Percentiles rank a stretch among this genome's conserved stretches.
Evolutionary conservation across 1,140 invertebrate species (phyloP).

Genomic region (Zaprionus ghesquierei): DNA sequence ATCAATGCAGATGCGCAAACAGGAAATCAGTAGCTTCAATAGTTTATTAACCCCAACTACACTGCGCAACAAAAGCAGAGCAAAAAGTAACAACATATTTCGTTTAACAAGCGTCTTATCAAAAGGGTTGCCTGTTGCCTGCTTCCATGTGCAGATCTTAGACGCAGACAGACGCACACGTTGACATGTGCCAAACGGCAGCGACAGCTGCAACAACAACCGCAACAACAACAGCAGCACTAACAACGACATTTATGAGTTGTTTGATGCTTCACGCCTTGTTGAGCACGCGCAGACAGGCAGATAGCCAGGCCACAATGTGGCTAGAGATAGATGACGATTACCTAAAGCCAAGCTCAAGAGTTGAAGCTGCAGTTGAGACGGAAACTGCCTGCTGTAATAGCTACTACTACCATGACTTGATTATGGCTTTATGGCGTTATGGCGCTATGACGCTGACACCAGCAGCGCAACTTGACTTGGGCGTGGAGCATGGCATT

Average conservation of each 20-base stretch:
- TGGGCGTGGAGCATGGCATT: constrained; percentile 20
- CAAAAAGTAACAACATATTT: not conserved
- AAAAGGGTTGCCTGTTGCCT: constrained; percentile 8
- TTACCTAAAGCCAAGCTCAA: constrained; percentile 61
- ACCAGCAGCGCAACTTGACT: not conserved
- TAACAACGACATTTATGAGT: constrained; percentile 43
- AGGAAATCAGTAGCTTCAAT: constrained; percentile 14
- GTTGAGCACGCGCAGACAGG: constrained; percentile 58
- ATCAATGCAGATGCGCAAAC: constrained; percentile 6
- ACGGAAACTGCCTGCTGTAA: constrained; percentile 55
- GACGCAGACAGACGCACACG: not conserved
- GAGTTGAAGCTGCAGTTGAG: constrained; percentile 13
- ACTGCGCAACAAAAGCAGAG: not conserved
- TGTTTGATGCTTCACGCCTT: constrained; percentile 73
- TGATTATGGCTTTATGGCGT: constrained; percentile 26
- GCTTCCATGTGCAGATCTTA: constrained; percentile 18
- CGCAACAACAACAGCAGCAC: constrained; percentile 10
- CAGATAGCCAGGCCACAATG: constrained; percentile 33
- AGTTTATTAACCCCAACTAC: constrained; percentile 27
- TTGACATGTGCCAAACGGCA: not conserved
- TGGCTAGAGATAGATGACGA: constrained; percentile 28
- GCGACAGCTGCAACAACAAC: constrained; percentile 39
- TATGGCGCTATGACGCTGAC: constrained; percentile 40
- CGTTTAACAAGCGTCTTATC: not conserved
- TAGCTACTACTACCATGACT: constrained; percentile 46